Evolutionary conservation across 2,888 invertebrate species (phyloP).

Genomic region (Sinodicranocentrus sp.): DNA sequence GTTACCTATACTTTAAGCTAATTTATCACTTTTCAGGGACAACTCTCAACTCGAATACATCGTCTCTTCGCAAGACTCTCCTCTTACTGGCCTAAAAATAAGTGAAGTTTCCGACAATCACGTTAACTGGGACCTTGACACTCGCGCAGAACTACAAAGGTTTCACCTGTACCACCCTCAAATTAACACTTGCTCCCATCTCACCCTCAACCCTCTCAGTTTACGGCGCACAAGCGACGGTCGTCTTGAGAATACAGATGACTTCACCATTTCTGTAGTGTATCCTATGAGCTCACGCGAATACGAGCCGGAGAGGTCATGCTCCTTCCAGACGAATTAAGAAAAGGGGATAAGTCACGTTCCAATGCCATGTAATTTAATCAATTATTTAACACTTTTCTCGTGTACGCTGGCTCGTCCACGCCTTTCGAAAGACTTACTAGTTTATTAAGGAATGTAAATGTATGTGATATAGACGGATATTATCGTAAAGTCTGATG

Average conservation of each 20-base stretch:
- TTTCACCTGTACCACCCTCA: constrained; percentile 35
- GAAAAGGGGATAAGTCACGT: no score
- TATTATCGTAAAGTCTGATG: no score
- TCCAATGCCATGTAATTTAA: no score
- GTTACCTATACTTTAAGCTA: neutral
- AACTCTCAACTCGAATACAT: constrained; percentile 22
- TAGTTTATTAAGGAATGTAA: no score
- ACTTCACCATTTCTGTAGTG: neutral
- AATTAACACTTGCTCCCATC: neutral
- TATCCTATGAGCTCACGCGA: neutral
- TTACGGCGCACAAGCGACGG: neutral
- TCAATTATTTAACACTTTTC: no score
- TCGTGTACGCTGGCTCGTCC: no score
- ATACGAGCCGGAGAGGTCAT: neutral
- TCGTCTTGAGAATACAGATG: neutral
- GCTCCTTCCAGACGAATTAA: neutral
- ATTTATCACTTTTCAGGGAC: neutral
- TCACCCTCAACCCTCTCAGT: neutral
- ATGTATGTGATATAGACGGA: no score
- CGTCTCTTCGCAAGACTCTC: neutral
- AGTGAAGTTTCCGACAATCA: constrained; percentile 20
- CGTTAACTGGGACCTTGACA: neutral
- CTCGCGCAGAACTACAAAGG: constrained; percentile 2
- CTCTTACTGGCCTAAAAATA: neutral
- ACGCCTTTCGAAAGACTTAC: no score